Conservation (phyloP, 2,888 invertebrate species). For the Oligia latruncula region DNA sequence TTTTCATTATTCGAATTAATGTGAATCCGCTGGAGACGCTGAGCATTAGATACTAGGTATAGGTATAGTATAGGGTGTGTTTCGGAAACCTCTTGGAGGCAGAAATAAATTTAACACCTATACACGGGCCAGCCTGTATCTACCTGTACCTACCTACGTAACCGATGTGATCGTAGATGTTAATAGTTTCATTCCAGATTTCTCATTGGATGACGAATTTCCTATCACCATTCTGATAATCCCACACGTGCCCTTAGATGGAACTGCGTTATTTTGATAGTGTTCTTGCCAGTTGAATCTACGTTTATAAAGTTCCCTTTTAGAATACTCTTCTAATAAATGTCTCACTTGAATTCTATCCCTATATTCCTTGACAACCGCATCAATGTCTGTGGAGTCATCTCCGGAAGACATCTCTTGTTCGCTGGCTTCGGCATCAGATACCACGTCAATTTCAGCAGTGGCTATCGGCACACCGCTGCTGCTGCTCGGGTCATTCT, state of each 20-base stretch:
- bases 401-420: slow-evolving; percentile 90
- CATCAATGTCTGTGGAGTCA: slow-evolving; percentile 94
- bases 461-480: slow-evolving; percentile 75
- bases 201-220: not conserved
- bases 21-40: not conserved
- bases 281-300: too few relatives aligned
- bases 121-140: not conserved
- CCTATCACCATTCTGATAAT: not conserved
- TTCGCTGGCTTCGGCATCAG: slow-evolving; percentile 88
- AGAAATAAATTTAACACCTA: not conserved
- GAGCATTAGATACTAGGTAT: not conserved
- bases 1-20: not conserved
- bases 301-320: not conserved
- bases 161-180: not conserved
- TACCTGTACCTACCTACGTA: not conserved
- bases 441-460: slow-evolving; percentile 80
- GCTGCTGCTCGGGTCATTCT: slow-evolving; percentile 80
- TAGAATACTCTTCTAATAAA: not conserved
- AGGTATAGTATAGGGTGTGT: not conserved
- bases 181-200: not conserved
- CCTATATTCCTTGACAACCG: slow-evolving; percentile 94
- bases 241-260: too few relatives aligned
- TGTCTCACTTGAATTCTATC: slow-evolving; percentile 91
- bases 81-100: not conserved
- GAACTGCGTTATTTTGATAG: not conserved